Evolutionary conservation across 2,113 vertebrate species (phyloP).

Genomic region (Poeciliopsis retropinna): DNA sequence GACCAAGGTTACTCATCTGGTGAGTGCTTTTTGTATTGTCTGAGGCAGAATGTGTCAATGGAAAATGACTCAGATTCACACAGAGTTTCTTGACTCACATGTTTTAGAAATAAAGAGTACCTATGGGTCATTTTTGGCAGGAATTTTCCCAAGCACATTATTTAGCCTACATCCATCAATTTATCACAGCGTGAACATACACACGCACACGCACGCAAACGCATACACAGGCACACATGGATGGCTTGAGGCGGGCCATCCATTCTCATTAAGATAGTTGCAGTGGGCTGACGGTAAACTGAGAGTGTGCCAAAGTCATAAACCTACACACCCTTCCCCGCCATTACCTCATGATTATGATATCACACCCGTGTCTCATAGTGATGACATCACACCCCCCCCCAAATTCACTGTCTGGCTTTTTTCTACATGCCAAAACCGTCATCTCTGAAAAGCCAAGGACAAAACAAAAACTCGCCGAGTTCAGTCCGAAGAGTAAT

Average conservation of each 20-base stretch:
- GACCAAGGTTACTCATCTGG: conserved; percentile 39
- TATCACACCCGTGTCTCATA: conserved; percentile 75
- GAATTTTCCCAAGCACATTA: conserved; percentile 32
- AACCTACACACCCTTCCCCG: conserved; percentile 69
- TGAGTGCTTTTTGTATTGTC: conserved; percentile 32
- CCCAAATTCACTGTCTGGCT: conserved; percentile 58
- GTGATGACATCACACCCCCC: conserved; percentile 72
- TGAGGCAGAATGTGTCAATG: conserved; percentile 36
- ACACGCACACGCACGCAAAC: conserved; percentile 31
- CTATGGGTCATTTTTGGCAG: conserved; percentile 48
- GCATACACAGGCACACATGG: conserved; percentile 37
- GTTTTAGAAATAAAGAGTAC: conserved; percentile 21
- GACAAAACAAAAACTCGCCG: conserved; percentile 55
- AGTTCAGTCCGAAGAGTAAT: conserved; percentile 56
- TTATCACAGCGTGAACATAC: conserved; percentile 44
- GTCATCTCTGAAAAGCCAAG: conserved; percentile 63
- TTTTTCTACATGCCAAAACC: conserved; percentile 59
- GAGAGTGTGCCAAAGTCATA: conserved; percentile 75
- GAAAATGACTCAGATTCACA: conserved; percentile 45
- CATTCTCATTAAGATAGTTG: conserved; percentile 76
- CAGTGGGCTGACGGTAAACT: conserved; percentile 67
- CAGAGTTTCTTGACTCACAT: conserved; percentile 13
- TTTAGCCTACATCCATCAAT: conserved; percentile 49
- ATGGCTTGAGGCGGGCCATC: conserved; percentile 65
- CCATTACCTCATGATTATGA: conserved; percentile 80